Evolutionary conservation across 2,888 invertebrate species (phyloP).

Genomic region (Pseudanteris insignis): DNA sequence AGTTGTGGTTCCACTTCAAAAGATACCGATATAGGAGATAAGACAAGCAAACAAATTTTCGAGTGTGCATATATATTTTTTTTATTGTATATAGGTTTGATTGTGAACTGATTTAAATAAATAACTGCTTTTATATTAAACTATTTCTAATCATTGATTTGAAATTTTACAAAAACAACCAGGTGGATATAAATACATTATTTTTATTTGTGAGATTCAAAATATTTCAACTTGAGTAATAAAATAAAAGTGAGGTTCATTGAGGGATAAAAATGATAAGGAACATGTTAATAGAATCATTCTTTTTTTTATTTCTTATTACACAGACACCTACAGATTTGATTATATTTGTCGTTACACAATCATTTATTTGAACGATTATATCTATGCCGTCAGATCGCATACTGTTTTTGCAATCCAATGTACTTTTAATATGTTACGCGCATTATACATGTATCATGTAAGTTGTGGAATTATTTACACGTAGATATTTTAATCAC

Average conservation of each 20-base stretch:
- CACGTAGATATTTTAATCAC: constrained; percentile 46
- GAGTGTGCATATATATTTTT: too few relatives aligned
- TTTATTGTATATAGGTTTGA: too few relatives aligned
- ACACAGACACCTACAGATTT: constrained; percentile 47
- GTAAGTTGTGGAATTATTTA: constrained; percentile 46
- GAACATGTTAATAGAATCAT: constrained; percentile 40
- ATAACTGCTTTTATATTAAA: too few relatives aligned
- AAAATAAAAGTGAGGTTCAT: too few relatives aligned
- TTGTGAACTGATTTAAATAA: too few relatives aligned
- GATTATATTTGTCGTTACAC: constrained; percentile 46
- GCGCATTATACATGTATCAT: constrained; percentile 42
- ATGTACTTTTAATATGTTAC: constrained; percentile 40
- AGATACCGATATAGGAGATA: constrained; percentile 92
- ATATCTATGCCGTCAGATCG: constrained; percentile 44
- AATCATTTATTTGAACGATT: constrained; percentile 45
- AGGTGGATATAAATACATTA: too few relatives aligned
- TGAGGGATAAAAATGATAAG: too few relatives aligned
- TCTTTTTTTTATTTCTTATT: constrained; percentile 41
- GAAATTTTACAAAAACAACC: too few relatives aligned
- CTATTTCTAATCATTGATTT: too few relatives aligned
- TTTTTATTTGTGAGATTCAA: too few relatives aligned
- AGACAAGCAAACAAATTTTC: background rate
- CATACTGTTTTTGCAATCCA: constrained; percentile 31
- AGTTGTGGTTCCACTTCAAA: constrained; percentile 99
- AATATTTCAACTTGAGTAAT: too few relatives aligned